Evolutionary conservation across 2,888 invertebrate species (phyloP).

Genomic region (Drosophila mimetica): DNA sequence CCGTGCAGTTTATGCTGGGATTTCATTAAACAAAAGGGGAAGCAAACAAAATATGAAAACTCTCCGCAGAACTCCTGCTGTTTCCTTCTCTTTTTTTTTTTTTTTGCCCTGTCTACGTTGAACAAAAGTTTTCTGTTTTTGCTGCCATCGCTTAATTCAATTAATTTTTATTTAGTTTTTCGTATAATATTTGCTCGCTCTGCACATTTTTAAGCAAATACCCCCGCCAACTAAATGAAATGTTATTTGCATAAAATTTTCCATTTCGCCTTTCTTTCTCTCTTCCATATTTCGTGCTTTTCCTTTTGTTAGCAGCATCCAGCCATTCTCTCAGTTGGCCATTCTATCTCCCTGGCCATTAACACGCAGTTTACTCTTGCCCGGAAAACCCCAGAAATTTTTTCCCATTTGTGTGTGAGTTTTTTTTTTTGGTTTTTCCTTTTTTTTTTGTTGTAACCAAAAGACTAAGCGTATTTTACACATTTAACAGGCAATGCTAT

Average conservation of each 20-base stretch:
- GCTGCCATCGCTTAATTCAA: slow-evolving; percentile 69
- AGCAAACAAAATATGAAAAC: slow-evolving; percentile 42
- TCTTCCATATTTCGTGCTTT: slow-evolving; percentile 31
- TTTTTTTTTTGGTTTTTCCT: neutral
- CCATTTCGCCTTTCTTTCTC: slow-evolving; percentile 40
- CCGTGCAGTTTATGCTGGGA: slow-evolving; percentile 52
- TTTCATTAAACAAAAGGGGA: slow-evolving; percentile 58
- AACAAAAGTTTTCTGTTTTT: slow-evolving; percentile 30
- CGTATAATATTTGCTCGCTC: slow-evolving; percentile 70
- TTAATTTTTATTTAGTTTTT: slow-evolving; percentile 78
- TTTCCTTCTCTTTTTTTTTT: neutral
- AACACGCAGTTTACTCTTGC: slow-evolving; percentile 68
- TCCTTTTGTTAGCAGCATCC: slow-evolving; percentile 18
- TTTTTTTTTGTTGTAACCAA: slow-evolving; percentile 33
- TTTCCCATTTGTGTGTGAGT: slow-evolving; percentile 18
- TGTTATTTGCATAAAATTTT: slow-evolving; percentile 76
- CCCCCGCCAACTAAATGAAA: slow-evolving; percentile 71
- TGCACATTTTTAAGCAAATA: slow-evolving; percentile 75
- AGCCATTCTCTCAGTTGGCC: slow-evolving; percentile 2
- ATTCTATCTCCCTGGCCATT: slow-evolving; percentile 53
- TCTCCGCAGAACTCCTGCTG: slow-evolving; percentile 17
- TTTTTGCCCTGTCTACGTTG: slow-evolving; percentile 19
- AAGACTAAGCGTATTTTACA: slow-evolving; percentile 65
- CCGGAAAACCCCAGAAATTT: slow-evolving; percentile 31
- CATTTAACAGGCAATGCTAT: slow-evolving; percentile 58